These are phyloP conservation scores for Octomys mimax DNA, from an alignment of 2,797 vertebrate genomes.

Conservation along the genomic window DNA sequence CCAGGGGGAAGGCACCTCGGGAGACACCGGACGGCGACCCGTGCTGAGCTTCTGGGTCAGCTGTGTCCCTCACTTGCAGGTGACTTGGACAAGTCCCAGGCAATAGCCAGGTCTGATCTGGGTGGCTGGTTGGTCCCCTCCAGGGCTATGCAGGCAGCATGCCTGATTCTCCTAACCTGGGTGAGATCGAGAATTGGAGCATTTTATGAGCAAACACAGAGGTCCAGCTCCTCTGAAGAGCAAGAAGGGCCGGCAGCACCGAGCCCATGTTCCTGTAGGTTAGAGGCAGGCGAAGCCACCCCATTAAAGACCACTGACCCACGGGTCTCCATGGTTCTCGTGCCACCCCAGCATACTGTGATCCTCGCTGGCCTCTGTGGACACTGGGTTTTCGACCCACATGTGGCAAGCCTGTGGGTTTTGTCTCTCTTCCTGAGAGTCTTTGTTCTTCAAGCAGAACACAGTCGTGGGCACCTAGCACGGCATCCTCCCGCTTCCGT, in stretches of 20 bases:
- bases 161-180: neutral
- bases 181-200: neutral
- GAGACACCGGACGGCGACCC: neutral
- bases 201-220: slow-evolving; percentile 31
- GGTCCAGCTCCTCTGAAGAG: slow-evolving; percentile 5
- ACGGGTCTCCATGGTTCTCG: neutral
- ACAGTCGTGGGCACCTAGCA: neutral
- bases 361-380: neutral
- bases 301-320: fast-evolving
- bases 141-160: neutral
- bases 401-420: fast-evolving
- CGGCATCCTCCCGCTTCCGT: neutral
- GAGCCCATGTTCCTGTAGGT: neutral
- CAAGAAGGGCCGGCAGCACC: fast-evolving
- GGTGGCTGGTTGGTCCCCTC: neutral
- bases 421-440: neutral
- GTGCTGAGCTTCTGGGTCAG: neutral
- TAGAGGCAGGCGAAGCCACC: neutral
- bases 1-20: neutral
- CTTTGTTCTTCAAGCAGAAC: neutral
- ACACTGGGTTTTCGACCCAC: neutral
- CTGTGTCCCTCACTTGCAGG: fast-evolving
- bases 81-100: neutral
- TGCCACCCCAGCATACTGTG: fast-evolving
- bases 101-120: no score